Percentiles rank a stretch among this genome's conserved stretches.
These are phyloP conservation scores for Nothoprocta pentlandii DNA, from an alignment of 2,113 vertebrate species.

Conservation along the genomic window DNA sequence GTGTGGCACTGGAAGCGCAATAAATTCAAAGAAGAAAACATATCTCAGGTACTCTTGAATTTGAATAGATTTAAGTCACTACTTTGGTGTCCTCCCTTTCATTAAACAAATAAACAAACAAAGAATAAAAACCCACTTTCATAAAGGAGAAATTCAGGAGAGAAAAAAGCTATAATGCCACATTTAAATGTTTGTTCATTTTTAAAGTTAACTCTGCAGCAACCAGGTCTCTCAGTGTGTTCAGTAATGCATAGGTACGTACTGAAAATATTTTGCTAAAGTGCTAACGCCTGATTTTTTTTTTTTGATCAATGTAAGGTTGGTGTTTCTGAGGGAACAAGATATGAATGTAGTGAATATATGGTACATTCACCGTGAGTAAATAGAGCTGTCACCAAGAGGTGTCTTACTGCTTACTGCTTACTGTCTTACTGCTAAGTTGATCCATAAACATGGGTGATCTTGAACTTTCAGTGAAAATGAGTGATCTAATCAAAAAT, in stretches of 20 bases:
- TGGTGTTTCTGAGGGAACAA: constrained; percentile 17
- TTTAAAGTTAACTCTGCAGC: neutral
- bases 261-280: neutral
- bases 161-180: too few relatives aligned
- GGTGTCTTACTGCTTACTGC: neutral
- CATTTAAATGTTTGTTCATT: neutral
- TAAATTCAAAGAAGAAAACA: too few relatives aligned
- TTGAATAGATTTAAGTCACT: neutral
- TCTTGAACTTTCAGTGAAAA: constrained; percentile 30
- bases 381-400: constrained; percentile 41
- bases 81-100: neutral
- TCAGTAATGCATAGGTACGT: neutral
- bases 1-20: too few relatives aligned
- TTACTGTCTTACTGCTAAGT: neutral
- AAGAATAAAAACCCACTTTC: neutral
- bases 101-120: neutral
- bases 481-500: neutral
- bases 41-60: neutral
- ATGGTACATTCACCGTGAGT: constrained; percentile 21
- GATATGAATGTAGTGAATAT: constrained; percentile 34
- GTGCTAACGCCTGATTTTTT: neutral
- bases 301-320: neutral
- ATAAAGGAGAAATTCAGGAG: neutral
- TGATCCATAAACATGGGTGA: neutral
- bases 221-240: neutral